Conservation (phyloP, 2,888 invertebrate species). For the Choreutis nemorana region DNA sequence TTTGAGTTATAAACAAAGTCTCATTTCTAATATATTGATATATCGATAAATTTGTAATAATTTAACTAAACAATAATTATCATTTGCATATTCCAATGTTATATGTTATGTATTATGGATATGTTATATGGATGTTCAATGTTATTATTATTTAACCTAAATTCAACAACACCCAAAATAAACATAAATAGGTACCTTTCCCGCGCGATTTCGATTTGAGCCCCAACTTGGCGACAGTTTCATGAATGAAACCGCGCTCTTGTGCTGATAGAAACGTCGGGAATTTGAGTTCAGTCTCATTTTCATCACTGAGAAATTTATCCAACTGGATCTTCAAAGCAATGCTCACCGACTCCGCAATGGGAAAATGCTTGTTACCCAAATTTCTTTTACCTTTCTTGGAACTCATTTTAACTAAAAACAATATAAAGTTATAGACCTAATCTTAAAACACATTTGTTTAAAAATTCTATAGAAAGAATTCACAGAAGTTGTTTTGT, state of each 20-base stretch:
- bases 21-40: too few species aligned
- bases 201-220: slow-evolving; percentile 84
- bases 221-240: slow-evolving; percentile 71
- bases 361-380: slow-evolving; percentile 53
- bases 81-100: too few species aligned
- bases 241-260: slow-evolving; percentile 83
- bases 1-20: too few species aligned
- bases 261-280: slow-evolving; percentile 78
- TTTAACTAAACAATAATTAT: too few species aligned
- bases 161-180: too few species aligned
- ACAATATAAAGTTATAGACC: not conserved
- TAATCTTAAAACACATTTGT: not conserved
- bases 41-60: too few species aligned
- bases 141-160: too few species aligned
- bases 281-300: slow-evolving; percentile 65
- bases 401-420: slow-evolving; percentile 37
- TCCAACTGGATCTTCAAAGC: slow-evolving; percentile 56
- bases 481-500: too few species aligned
- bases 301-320: slow-evolving; percentile 51
- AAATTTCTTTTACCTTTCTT: slow-evolving; percentile 44
- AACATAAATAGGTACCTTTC: slow-evolving; percentile 74
- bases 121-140: too few species aligned
- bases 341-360: slow-evolving; percentile 58
- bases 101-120: too few species aligned
- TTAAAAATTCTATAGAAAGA: too few species aligned